Evolutionary conservation across 2,888 invertebrate species (phyloP), one percentile per base, ranked within the genome.

Genomic region (Lithosia quadra): DNA sequence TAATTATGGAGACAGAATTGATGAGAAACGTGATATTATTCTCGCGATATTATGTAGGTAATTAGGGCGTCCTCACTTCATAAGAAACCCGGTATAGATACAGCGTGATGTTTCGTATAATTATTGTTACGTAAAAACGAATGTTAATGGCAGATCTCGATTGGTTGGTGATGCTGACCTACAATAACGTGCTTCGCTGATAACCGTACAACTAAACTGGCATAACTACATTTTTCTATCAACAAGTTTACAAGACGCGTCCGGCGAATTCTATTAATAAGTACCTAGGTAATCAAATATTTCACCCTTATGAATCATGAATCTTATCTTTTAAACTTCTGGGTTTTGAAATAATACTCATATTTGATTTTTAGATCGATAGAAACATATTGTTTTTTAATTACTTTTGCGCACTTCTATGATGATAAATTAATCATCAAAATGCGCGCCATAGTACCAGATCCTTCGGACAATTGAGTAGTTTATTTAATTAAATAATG

Each of bases 191-290:
- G 49, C 9, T 8, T n/a, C 9, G 43, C 0, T 43, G n/a, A 49
- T 49, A 49, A 49, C 49, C 49, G 49, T 49, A 49, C n/a, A 18
- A n/a, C 18, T 9, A 7, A 49, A 49, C 49, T 49, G 49, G 49
- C n/a, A n/a, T 7, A n/a, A 49, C 49, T 49, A n/a, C 49, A 49
- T 49, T 49, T 49, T 49, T n/a, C n/a, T n/a, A n/a, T n/a, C n/a
- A n/a, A n/a, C 49, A 49, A 49, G 49, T 49, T n/a, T 49, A 49
- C n/a, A 49, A 49, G n/a, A 49, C 49, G n/a, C n/a, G 49, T 49
- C 9, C n/a, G 8, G 4, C 4, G n/a, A n/a, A 49, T 49, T 49
- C 15, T 49, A 8, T 49, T 49, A 0, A 49, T 7, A n/a, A 49
- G 9, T n/a, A n/a, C n/a, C n/a, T n/a, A n/a, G n/a, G n/a, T n/a